phyloP scores from a whole-genome alignment of 2,113 vertebrate genomes.

The Pagrus major region DNA sequence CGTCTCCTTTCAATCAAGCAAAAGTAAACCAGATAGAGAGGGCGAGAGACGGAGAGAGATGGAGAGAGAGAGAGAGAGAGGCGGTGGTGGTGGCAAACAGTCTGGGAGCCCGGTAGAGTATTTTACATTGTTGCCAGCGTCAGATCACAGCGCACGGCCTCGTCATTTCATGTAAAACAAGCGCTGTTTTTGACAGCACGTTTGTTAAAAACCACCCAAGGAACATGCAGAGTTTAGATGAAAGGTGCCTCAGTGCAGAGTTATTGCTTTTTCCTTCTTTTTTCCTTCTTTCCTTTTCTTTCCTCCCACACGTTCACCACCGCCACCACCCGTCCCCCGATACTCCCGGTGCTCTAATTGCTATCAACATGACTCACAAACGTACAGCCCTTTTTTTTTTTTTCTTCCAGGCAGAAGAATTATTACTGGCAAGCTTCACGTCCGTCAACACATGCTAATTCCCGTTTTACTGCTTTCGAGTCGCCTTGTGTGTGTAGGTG shows the following conservation, averaged over 20 bases:
- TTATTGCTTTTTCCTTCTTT: background rate
- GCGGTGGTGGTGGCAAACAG: background rate
- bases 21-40: slow-evolving; percentile 20
- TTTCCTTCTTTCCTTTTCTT: slow-evolving; percentile 25
- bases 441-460: slow-evolving; percentile 64
- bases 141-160: slow-evolving; percentile 40
- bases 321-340: slow-evolving; percentile 24
- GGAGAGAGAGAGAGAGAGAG: background rate
- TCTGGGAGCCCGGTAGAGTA: background rate
- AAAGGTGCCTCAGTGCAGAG: slow-evolving; percentile 6
- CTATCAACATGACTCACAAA: slow-evolving; percentile 65
- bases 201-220: slow-evolving; percentile 41
- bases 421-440: slow-evolving; percentile 44
- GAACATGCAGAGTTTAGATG: slow-evolving; percentile 29
- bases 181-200: slow-evolving; percentile 29
- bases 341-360: slow-evolving; percentile 57
- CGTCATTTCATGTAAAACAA: slow-evolving; percentile 54
- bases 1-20: slow-evolving; percentile 51
- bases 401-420: slow-evolving; percentile 16
- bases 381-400: slow-evolving; percentile 9
- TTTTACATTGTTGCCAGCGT: background rate
- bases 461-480: slow-evolving; percentile 30
- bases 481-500: slow-evolving; percentile 2
- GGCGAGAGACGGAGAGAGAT: background rate
- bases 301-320: slow-evolving; percentile 45